phyloP scores from a whole-genome alignment of 2,888 invertebrate species.

The Synergus umbraculus region DNA sequence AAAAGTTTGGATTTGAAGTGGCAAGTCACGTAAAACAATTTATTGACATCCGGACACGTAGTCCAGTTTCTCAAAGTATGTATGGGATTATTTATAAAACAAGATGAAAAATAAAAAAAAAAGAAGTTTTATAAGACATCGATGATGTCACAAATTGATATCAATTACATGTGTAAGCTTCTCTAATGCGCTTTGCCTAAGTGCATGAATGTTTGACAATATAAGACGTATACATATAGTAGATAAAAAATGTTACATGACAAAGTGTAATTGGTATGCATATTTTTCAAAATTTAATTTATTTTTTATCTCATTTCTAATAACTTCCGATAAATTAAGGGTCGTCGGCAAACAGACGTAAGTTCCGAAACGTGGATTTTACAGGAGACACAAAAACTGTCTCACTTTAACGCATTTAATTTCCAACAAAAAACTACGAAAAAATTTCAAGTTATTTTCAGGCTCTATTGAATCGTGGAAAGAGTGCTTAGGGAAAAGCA shows the following conservation, averaged over 20 bases:
- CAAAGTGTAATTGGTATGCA: background rate
- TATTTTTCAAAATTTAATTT: background rate
- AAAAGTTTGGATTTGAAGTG: background rate
- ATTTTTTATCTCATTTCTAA: background rate
- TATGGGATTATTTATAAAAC: constrained; percentile 33
- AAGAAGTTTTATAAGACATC: background rate
- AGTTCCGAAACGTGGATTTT: too few relatives aligned
- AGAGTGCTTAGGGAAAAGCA: too few relatives aligned
- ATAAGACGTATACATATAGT: constrained; percentile 53
- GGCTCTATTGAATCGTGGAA: too few relatives aligned
- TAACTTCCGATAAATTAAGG: too few relatives aligned
- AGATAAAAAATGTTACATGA: constrained; percentile 38
- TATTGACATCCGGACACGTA: background rate
- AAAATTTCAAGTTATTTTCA: too few relatives aligned
- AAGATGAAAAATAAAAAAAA: background rate
- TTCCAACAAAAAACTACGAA: too few relatives aligned
- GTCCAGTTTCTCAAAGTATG: constrained; percentile 39
- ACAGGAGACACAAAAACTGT: too few relatives aligned
- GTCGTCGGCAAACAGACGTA: too few relatives aligned
- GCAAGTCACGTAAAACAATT: constrained; percentile 24
- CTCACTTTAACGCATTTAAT: too few relatives aligned
- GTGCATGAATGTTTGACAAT: constrained; percentile 74
- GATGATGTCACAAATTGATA: background rate
- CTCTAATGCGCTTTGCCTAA: constrained; percentile 67
- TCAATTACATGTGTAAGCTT: constrained; percentile 57